Evolutionary conservation across 23 tunicate species (phyloP), one percentile per base, ranked within the genome.

Genomic region (Halocynthia aurantium): DNA sequence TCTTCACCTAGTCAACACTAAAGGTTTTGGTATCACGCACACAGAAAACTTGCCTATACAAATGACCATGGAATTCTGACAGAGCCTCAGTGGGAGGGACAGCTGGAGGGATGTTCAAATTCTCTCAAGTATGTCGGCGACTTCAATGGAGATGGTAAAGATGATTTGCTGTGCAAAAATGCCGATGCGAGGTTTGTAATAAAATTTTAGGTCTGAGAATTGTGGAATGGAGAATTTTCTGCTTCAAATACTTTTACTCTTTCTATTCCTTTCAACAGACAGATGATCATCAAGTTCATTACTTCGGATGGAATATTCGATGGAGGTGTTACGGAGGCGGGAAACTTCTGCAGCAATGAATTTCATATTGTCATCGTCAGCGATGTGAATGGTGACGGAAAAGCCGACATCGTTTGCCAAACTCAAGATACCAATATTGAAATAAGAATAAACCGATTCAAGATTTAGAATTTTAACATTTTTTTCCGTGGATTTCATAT

Each of bases 91-190:
- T 65, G 70, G 70, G 49, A 65, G 6, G 70, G 70, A 10, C 0
- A 11, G 22, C 70, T 65, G 31, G 70, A 40, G 31, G 70, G 70
- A 65, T 65, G 70, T 65, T 10, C 1, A 65, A 65, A 65, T 20
- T 40, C 6, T 20, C 0, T 65, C 9, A 65, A 15, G 70, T 20
- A 65, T 65, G 49, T 65, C 31, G 70, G 49, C 0, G 70, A 65
- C 31, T 65, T 65, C 19, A 65, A 65, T 65, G 70, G 70, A 11
- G 70, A 65, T 65, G 13, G 31, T 10, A 65, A 65, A 65, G 70
- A 40, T 9, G 70, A 65, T 65, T 6, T 49, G 0, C 31, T 65
- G 70, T 65, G 70, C 31, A 65, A 65, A 65, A 65, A 65, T 65
- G 6, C 6, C 15, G 5, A 40, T 20, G 5, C 44, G 44, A 31